phyloP scores from a whole-genome alignment of 2,888 invertebrate genomes.

The Auanema sp. region DNA sequence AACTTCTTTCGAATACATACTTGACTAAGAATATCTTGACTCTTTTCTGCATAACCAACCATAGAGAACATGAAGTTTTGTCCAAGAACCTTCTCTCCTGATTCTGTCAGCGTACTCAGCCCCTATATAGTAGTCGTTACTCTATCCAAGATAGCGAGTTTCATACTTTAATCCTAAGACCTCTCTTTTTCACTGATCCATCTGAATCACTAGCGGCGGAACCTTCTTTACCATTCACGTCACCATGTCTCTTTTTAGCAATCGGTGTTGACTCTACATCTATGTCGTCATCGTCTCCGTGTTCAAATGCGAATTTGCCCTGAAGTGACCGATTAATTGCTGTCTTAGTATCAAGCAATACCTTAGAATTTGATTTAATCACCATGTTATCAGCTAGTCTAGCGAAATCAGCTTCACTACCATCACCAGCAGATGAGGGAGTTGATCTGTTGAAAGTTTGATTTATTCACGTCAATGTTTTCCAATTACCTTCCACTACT shows the following conservation, averaged over 20 bases:
- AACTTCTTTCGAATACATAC: constrained; percentile 18
- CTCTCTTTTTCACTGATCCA: constrained; percentile 11
- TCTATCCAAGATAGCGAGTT: neutral
- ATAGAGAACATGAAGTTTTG: constrained; percentile 57
- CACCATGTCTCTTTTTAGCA: constrained; percentile 34
- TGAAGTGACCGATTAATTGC: constrained; percentile 18
- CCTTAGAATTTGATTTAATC: constrained; percentile 56
- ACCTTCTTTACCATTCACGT: constrained; percentile 43
- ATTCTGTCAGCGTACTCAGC: constrained; percentile 44
- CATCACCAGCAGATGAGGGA: constrained; percentile 51
- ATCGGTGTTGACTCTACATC: constrained; percentile 46
- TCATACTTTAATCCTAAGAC: neutral
- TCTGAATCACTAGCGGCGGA: neutral
- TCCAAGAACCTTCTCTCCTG: constrained; percentile 59
- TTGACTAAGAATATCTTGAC: constrained; percentile 57
- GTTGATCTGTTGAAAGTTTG: neutral
- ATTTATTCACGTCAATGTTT: neutral
- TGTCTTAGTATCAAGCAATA: neutral
- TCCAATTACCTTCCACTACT: constrained; percentile 51
- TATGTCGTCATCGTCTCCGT: constrained; percentile 37
- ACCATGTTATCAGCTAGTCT: constrained; percentile 63
- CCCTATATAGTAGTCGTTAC: constrained; percentile 29
- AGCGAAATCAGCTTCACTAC: constrained; percentile 64
- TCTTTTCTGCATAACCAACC: constrained; percentile 63
- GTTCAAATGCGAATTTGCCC: constrained; percentile 57